These are phyloP conservation scores for Cryptocephalus primarius DNA, from an alignment of 2,888 invertebrate genomes.

Conservation along the genomic window DNA sequence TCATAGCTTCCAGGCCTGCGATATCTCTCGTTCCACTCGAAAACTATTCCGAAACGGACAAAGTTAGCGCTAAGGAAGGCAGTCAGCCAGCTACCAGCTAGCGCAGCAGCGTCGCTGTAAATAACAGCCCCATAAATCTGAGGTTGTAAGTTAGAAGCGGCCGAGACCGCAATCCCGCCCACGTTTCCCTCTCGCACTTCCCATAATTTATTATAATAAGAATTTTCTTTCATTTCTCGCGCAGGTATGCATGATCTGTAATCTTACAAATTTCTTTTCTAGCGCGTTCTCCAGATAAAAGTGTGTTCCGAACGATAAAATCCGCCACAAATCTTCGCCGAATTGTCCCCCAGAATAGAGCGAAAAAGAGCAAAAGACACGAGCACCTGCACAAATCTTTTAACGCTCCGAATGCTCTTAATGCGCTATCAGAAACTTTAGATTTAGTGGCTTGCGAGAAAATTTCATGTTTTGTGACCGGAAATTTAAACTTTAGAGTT, in stretches of 20 bases:
- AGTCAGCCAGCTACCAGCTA: no score
- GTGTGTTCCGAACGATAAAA: constrained; percentile 34
- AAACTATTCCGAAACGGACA: no score
- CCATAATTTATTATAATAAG: constrained; percentile 33
- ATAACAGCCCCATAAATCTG: constrained; percentile 29
- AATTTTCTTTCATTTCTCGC: constrained; percentile 24
- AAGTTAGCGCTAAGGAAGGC: no score
- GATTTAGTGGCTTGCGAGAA: constrained; percentile 11
- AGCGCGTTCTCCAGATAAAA: constrained; percentile 25
- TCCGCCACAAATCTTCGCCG: constrained; percentile 32
- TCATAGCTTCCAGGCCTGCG: no score
- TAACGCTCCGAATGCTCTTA: constrained; percentile 18
- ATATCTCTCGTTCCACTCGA: no score
- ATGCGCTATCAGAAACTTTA: constrained; percentile 20
- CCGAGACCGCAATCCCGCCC: constrained; percentile 28
- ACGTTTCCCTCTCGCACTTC: neutral
- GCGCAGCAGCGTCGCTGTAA: constrained; percentile 14
- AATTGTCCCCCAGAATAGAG: constrained; percentile 12
- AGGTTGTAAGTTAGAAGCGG: constrained; percentile 12
- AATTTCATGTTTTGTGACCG: constrained; percentile 6
- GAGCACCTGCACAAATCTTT: constrained; percentile 21
- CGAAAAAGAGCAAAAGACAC: constrained; percentile 14
- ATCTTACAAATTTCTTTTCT: constrained; percentile 33
- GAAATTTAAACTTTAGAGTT: constrained; percentile 1
- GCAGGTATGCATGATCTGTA: constrained; percentile 32